Base-by-base conservation (phyloP, 2,888 invertebrate genomes). In the Chrysolina haemoptera region DNA sequence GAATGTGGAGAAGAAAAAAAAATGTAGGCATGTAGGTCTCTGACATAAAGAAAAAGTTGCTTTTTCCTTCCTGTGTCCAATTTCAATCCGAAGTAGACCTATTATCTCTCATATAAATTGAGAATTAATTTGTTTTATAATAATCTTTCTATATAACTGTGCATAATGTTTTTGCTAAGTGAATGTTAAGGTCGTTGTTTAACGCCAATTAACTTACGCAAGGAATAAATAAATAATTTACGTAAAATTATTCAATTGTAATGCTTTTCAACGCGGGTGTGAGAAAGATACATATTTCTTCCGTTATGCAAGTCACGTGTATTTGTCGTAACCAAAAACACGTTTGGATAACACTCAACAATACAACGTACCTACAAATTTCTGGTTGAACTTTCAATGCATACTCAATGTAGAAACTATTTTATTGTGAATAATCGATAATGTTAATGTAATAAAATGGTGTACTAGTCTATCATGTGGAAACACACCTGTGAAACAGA, bases 181-280 rank as follows among this genome's bases (percentile, higher is more conserved):
- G 67, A 67, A 67, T 67, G 67, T 67, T 53, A 53, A 67, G 67
- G 67, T 67, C 67, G 67, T 55, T 41, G 53, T 67, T 67, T 66
- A 66, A 50, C 22, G 35, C 66, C 66, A 66, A 66, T 66, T 53
- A 67, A 43, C 67, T 67, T 55, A 55, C 67, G 67, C 53, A 67
- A 40, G 50, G 67, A 40, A 67, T 67, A 53, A 53, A 67, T 67
- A 55, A 50, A 67, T 67, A 67, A 53, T 67, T 53, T 53, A 12
- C 14, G 20, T 41, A 40, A 9, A 67, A 67, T 18, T 55, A 43
- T 67, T 53, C 67, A 48, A 67, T 55, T 18, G 53, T 53, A 40
- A 16, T 67, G 14, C 11, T 59, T 59, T 67, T 55, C 14, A 43
- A 67, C 53, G 67, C 40, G 67, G 53, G 67, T 67, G 67, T 40